These are phyloP conservation scores for Eumacrocentrus americanus DNA, from an alignment of 2,888 invertebrate genomes.

Conservation along the genomic window DNA sequence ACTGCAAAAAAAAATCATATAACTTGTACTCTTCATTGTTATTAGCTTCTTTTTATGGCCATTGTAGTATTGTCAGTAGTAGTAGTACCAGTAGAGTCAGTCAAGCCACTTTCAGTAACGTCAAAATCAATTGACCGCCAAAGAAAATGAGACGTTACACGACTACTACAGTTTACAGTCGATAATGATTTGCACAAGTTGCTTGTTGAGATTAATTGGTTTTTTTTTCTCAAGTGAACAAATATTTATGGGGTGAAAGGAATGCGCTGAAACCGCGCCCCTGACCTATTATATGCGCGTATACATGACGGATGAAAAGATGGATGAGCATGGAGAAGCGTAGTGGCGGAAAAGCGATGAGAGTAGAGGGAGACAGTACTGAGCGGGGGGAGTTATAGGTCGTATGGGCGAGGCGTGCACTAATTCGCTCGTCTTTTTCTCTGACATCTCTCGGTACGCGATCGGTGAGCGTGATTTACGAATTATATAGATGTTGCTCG, in stretches of 20 bases:
- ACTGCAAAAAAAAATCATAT: background rate
- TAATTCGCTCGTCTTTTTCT: background rate
- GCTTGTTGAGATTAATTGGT: no score
- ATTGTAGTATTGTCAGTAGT: no score
- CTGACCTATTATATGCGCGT: constrained; percentile 35
- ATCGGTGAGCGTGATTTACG: constrained; percentile 33
- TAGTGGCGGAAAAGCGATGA: background rate
- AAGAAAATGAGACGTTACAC: no score
- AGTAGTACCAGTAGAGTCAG: no score
- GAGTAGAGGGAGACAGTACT: background rate
- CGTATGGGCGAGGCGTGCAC: constrained; percentile 21
- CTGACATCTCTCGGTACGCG: constrained; percentile 18
- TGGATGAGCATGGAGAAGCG: constrained; percentile 13
- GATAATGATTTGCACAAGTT: no score
- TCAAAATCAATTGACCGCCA: no score
- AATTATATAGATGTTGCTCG: constrained; percentile 32
- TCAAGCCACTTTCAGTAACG: no score
- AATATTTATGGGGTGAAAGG: constrained; percentile 6
- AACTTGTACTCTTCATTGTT: no score
- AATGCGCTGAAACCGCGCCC: constrained; percentile 37
- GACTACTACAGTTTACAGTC: no score
- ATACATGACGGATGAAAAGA: constrained; percentile 25
- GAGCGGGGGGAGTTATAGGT: background rate
- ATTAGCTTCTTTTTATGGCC: no score
- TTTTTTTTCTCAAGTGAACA: constrained; percentile 5